Percentiles rank a stretch among this genome's conserved stretches.
Evolutionary conservation across 2,113 vertebrate genomes (phyloP).

Genomic region (Eolophus roseicapilla): DNA sequence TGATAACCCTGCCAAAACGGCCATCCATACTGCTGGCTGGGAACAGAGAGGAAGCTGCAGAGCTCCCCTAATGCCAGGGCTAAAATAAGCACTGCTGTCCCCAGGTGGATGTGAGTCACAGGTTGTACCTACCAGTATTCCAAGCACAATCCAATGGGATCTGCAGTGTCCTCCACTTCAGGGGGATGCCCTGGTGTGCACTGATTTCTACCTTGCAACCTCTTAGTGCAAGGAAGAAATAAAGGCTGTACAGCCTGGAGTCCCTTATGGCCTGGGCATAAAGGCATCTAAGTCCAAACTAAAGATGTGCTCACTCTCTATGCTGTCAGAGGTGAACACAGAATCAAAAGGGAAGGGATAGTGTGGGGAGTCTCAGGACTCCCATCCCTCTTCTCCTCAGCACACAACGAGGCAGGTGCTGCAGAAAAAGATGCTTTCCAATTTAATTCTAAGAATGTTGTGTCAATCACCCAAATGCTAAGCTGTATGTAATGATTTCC

Average conservation of each 20-base stretch:
- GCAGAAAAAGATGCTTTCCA: background rate
- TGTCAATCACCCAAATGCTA: constrained; percentile 42
- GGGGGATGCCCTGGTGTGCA: background rate
- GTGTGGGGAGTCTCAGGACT: background rate
- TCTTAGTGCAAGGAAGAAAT: background rate
- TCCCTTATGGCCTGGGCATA: background rate
- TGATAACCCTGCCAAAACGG: constrained; percentile 38
- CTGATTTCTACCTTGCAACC: background rate
- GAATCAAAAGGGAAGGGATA: background rate
- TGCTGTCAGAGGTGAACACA: background rate
- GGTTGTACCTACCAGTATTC: background rate
- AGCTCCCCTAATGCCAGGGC: background rate
- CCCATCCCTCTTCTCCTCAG: background rate
- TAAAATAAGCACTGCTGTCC: background rate
- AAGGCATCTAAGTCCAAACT: background rate
- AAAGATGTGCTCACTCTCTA: background rate
- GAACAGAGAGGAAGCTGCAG: background rate
- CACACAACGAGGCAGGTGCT: constrained; percentile 18
- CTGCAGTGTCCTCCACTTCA: background rate
- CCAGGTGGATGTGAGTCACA: background rate
- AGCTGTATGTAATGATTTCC: constrained; percentile 2
- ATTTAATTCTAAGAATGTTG: constrained; percentile 33
- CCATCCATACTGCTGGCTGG: constrained; percentile 10
- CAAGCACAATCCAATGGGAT: background rate
- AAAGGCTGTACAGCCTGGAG: background rate